A percentile compares a stretch with the other conserved stretches of the same genome.
phyloP scores from a whole-genome alignment of 2,888 invertebrate genomes.

The Mesorhabditis sp. region DNA sequence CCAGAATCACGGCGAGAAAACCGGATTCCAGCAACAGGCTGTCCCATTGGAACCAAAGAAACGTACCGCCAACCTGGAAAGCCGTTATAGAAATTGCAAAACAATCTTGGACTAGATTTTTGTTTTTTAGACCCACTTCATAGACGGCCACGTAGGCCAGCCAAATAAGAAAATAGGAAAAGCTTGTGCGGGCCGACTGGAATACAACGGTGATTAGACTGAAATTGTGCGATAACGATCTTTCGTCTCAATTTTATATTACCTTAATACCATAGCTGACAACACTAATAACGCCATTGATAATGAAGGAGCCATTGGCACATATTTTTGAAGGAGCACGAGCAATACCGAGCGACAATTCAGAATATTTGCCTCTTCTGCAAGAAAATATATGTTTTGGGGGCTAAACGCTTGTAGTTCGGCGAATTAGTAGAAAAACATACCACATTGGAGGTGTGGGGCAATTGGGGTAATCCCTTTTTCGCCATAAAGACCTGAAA shows the following conservation, averaged over 20 bases:
- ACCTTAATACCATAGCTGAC: too few species aligned
- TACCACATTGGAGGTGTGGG: conserved; percentile 25
- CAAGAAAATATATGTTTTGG: conserved; percentile 11
- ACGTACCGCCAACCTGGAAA: conserved; percentile 70
- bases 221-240: conserved; percentile 63
- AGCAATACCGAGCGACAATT: conserved; percentile 21
- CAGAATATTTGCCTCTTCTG: conserved; percentile 20
- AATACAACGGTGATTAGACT: conserved; percentile 68
- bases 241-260: too few species aligned
- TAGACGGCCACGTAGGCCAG: conserved; percentile 72
- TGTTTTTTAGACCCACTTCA: conserved; percentile 60
- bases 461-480: conserved; percentile 22
- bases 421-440: conserved; percentile 8
- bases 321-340: conserved; percentile 14
- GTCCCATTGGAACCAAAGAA: conserved; percentile 75
- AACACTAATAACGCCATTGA: conserved; percentile 66
- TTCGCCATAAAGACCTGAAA: conserved; percentile 24
- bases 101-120: not conserved
- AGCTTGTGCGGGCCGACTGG: conserved; percentile 61
- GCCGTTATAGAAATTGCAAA: not conserved
- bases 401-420: not conserved
- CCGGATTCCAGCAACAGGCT: conserved; percentile 73
- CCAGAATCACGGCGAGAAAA: conserved; percentile 70
- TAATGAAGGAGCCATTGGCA: conserved; percentile 63
- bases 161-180: conserved; percentile 70